Base-by-base conservation (phyloP, 2,113 vertebrate genomes). In the Atlantisia rogersi region DNA sequence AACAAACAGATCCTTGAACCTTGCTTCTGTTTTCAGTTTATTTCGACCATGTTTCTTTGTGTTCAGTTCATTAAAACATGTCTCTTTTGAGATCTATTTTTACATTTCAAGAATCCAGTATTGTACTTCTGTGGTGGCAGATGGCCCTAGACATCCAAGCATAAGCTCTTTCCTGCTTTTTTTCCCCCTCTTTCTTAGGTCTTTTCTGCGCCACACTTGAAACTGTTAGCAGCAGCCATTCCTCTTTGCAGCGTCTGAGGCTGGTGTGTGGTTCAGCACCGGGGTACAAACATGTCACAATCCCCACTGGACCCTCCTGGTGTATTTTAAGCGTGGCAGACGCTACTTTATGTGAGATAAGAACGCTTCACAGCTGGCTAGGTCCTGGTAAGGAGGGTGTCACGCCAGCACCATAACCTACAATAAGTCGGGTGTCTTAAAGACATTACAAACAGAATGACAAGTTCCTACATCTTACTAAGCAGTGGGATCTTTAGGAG, bases 1-100 rank as follows among this genome's bases (percentile, higher is more conserved):
- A 97, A 97, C 97, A 97, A 97, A 97, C 97, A 97, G 97, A 97
- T 97, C 97, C 97, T 97, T 97, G 97, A 97, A 97, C 97, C 97
- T 97, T 97, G 97, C 97, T 97, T 97, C 97, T 97, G 97, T 97
- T 97, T 97, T 97, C 96, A 97, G 96, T 97, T 97, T 97, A 97
- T 97, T 97, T 97, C 96, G 53, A 87, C 94, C 94, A 94, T 94
- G 96, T 96, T 97, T 94, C 96, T 97, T 97, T 97, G 96, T 97
- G 89, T 76, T 94, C 96, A 97, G 92, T 97, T 97, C 97, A 97
- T 97, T 97, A 97, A 97, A 97, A 97, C 97, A 94, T 94, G 97
- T 96, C 96, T 96, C 97, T 94, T 97, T 97, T 95, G 96, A 97
- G 96, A 97, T 96, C 96, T 96, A 96, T 97, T 97, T 97, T 97